phyloP scores from a whole-genome alignment of 2,797 vertebrate genomes.

The Mastacembelus armatus region DNA sequence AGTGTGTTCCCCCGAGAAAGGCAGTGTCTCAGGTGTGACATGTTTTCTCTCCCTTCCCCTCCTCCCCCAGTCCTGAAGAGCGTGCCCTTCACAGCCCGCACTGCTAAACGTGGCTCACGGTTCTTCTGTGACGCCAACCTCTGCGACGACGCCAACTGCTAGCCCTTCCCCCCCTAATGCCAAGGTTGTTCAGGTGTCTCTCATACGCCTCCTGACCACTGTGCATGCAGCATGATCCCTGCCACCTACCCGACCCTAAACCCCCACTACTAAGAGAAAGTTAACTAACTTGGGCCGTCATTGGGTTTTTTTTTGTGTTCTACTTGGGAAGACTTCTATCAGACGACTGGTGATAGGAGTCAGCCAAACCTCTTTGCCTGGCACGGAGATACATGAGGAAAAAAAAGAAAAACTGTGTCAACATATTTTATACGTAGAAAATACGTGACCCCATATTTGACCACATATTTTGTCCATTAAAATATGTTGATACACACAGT shows the following conservation, averaged over 20 bases:
- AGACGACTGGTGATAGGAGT: conserved; percentile 63
- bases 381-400: conserved; percentile 9
- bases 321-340: conserved; percentile 60
- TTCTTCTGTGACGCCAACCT: conserved; percentile 98
- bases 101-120: conserved; percentile 96
- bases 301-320: conserved; percentile 60
- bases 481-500: conserved; percentile 44
- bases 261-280: conserved; percentile 30
- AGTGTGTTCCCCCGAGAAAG: conserved; percentile 15
- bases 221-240: conserved; percentile 82
- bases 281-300: conserved; percentile 76
- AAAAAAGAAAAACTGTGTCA: conserved; percentile 11
- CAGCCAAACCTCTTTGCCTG: conserved; percentile 80
- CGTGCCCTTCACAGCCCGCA: conserved; percentile 98
- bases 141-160: conserved; percentile 98
- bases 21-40: conserved; percentile 72
- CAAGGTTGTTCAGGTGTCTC: conserved; percentile 86
- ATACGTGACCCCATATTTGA: no score
- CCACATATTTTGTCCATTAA: no score
- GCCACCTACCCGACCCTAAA: conserved; percentile 33
- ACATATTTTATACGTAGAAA: conserved; percentile 53
- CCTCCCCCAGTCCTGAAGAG: conserved; percentile 94
- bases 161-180: conserved; percentile 83
- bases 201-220: conserved; percentile 69
- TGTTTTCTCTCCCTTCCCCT: conserved; percentile 72